Base-by-base conservation (phyloP, 2,888 invertebrate genomes). In the Operophtera brumata region DNA sequence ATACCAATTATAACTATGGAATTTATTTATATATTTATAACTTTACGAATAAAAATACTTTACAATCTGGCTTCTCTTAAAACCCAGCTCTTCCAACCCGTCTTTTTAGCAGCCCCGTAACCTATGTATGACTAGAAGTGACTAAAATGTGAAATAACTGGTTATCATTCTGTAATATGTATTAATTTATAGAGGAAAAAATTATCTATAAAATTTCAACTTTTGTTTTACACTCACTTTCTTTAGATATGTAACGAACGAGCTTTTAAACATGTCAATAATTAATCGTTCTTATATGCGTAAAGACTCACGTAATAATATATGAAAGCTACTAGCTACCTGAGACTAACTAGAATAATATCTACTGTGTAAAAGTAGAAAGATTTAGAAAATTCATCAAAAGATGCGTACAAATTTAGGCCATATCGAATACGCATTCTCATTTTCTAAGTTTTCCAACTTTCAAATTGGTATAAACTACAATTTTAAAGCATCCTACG, bases 361-460 rank as follows among this genome's bases (percentile, higher is more conserved):
- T 3, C n/a, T 20, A 83, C 80, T 80, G 77, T 84, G 78, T 74
- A 84, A 80, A 84, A 79, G 78, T 86, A 82, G 75, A 83, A 82
- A 84, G 73, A 50, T 57, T 68, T 70, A 65, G 35, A 57, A 59
- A 61, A 53, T 47, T 57, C 43, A 55, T 47, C 37, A 44, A 44
- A 50, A 52, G 32, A 46, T 52, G 45, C 35, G 14, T 41, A 49
- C 32, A 48, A 47, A 39, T 37, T 46, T 59, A 61, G 56, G 56
- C 57, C 61, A 43, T 45, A 34, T 34, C 12, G 40, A 58, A 54
- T 49, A 42, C 30, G 11, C 40, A 30, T 41, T 37, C 39, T 20
- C 20, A 42, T 37, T 30, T 56, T 40, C 10, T 25, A 39, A 34
- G 25, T 50, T 37, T 46, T 39, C 13, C 26, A 34, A 8, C 34